Evolutionary conservation across 2,888 invertebrate genomes (phyloP).

Genomic region (Metellina segmentata): DNA sequence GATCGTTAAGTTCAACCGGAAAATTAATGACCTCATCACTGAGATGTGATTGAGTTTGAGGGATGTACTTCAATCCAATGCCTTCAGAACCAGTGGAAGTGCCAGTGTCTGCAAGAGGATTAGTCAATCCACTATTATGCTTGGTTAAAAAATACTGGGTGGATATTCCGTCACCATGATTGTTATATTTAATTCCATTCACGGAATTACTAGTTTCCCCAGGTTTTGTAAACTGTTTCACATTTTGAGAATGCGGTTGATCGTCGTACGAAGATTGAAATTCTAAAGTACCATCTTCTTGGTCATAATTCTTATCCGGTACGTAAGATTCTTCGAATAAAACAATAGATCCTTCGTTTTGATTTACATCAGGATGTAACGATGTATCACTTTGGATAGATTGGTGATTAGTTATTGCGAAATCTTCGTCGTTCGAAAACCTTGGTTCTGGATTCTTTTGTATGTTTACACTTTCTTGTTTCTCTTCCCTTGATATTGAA

Average conservation of each 20-base stretch:
- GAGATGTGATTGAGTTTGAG: neutral
- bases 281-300: constrained; percentile 59
- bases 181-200: constrained; percentile 3
- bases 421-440: neutral
- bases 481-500: constrained; percentile 48
- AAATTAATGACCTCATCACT: neutral
- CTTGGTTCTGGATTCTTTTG: constrained; percentile 26
- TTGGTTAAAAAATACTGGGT: constrained; percentile 38
- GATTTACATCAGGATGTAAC: constrained; percentile 2
- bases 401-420: neutral
- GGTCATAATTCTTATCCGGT: constrained; percentile 48
- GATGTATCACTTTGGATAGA: neutral
- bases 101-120: neutral
- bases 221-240: constrained; percentile 9
- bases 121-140: constrained; percentile 1
- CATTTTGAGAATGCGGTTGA: neutral
- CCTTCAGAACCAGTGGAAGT: neutral
- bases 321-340: constrained; percentile 57
- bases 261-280: constrained; percentile 32
- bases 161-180: constrained; percentile 54
- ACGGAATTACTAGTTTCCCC: neutral
- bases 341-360: constrained; percentile 37
- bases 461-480: constrained; percentile 45
- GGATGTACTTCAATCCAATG: neutral
- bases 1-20: too few species aligned